A percentile compares a stretch with the other conserved stretches of the same genome.
phyloP scores from a whole-genome alignment of 2,888 invertebrate genomes.

The Villa cingulata region DNA sequence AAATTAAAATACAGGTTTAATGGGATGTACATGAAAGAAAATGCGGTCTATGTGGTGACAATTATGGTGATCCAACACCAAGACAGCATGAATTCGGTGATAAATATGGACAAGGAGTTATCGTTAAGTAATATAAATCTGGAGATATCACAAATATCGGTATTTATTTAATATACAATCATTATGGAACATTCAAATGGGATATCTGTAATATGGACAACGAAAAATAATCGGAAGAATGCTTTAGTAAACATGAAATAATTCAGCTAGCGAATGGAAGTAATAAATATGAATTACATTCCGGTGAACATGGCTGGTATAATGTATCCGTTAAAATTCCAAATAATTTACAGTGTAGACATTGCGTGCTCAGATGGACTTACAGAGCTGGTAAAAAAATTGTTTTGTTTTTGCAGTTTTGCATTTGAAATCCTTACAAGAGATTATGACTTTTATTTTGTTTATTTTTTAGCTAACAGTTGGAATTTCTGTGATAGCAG shows the following conservation, averaged over 20 bases:
- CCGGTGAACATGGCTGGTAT: constrained; percentile 20
- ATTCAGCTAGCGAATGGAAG: constrained; percentile 23
- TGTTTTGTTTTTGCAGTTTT: too few relatives aligned
- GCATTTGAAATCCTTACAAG: too few relatives aligned
- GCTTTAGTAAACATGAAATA: constrained; percentile 36
- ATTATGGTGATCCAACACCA: constrained; percentile 34
- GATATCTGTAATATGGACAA: constrained; percentile 39
- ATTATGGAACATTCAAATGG: constrained; percentile 38
- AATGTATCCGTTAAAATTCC: constrained; percentile 32
- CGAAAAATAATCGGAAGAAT: constrained; percentile 38
- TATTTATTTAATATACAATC: constrained; percentile 37
- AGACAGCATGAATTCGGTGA: constrained; percentile 43
- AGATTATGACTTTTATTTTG: too few relatives aligned
- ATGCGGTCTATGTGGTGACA: constrained; percentile 45
- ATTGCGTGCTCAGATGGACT: constrained; percentile 44
- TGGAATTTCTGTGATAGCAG: constrained; percentile 34
- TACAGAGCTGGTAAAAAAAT: constrained; percentile 34
- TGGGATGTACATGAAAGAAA: constrained; percentile 34
- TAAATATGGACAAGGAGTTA: constrained; percentile 37
- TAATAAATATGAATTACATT: constrained; percentile 17
- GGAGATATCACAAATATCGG: constrained; percentile 25
- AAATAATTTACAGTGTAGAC: constrained; percentile 34
- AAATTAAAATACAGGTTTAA: constrained; percentile 23
- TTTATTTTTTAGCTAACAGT: constrained; percentile 17
- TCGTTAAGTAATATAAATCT: constrained; percentile 33